These are phyloP conservation scores for Temnothorax longispinosus DNA, from an alignment of 1,140 invertebrate genomes.

Conservation along the genomic window DNA sequence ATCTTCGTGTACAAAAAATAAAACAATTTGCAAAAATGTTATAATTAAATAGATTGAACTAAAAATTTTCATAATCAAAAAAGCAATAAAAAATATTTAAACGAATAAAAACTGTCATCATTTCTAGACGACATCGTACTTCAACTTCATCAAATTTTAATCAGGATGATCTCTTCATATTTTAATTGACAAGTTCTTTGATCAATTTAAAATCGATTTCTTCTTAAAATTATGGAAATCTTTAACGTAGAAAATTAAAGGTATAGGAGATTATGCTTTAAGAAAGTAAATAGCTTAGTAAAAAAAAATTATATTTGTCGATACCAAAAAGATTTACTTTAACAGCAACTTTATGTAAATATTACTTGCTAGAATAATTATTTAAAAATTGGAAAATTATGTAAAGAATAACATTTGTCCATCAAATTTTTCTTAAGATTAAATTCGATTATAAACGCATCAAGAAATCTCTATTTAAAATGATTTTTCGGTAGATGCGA, in stretches of 20 bases:
- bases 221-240: neutral
- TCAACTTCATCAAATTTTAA: neutral
- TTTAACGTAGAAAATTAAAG: neutral
- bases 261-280: neutral
- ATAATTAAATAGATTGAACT: neutral
- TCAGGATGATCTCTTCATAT: neutral
- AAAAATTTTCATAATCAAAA: neutral
- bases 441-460: neutral
- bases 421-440: neutral
- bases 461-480: neutral
- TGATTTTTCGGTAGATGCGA: neutral
- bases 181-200: neutral
- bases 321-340: neutral
- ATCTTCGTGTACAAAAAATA: neutral
- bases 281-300: neutral
- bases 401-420: neutral
- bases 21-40: neutral
- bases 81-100: neutral
- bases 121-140: neutral
- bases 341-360: neutral
- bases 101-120: neutral
- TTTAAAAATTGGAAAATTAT: neutral
- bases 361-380: neutral
- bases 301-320: neutral
- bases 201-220: no score